Evolutionary conservation across 2,797 vertebrate species (phyloP).

Genomic region (Centroberyx gerrardi): DNA sequence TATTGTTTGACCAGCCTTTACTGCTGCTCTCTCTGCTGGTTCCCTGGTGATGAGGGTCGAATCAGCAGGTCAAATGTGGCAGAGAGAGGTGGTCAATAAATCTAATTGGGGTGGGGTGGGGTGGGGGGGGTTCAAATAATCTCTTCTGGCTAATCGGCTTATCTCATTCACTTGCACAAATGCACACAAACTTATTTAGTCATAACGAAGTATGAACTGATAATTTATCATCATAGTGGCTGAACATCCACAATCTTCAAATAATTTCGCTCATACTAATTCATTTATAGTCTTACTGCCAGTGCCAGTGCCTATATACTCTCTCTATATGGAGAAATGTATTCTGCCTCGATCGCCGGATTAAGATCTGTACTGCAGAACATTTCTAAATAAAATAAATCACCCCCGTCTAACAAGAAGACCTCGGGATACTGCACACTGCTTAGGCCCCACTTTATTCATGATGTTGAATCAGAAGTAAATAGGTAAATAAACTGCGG

Average conservation of each 20-base stretch:
- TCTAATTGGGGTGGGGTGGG: constrained; percentile 5
- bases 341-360: background rate
- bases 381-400: constrained; percentile 55
- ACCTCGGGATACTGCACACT: background rate
- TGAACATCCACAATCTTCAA: background rate
- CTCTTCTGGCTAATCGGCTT: too few species aligned
- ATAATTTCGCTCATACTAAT: background rate
- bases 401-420: background rate
- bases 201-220: background rate
- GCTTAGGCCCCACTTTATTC: constrained; percentile 25
- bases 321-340: background rate
- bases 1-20: constrained; percentile 7
- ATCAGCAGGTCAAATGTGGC: constrained; percentile 21
- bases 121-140: too few species aligned
- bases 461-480: constrained; percentile 26
- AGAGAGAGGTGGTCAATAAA: constrained; percentile 13
- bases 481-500: constrained; percentile 8
- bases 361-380: constrained; percentile 18
- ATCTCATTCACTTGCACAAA: background rate
- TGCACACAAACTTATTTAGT: background rate
- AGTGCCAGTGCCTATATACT: background rate
- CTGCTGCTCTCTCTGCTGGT: background rate
- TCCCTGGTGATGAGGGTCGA: background rate
- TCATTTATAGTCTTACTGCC: background rate
- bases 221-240: background rate